Evolutionary conservation across 1,140 invertebrate genomes (phyloP), one percentile per base, ranked within the genome.

Genomic region (Lordiphosa clarofinis): DNA sequence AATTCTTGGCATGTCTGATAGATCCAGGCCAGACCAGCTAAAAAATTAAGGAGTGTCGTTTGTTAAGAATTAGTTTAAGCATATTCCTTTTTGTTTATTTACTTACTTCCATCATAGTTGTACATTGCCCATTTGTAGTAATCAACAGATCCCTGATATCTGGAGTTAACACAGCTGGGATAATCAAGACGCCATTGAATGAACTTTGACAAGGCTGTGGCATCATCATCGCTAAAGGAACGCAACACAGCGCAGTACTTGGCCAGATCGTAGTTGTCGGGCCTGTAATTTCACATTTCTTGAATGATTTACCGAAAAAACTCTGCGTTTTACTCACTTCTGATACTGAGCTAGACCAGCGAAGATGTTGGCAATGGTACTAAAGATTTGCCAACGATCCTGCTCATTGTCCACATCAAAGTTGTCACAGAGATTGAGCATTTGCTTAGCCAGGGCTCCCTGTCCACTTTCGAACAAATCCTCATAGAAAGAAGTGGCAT

Each of bases 1-100:
- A 92, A 95, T 86, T 95, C 94, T 9, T 90, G 92, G 87, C 94
- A 95, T 0, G 93, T 94, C 84, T 95, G 94, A 73, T 93, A 94
- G 5, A 87, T 89, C 94, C 94, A 95, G 1, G 59, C 55, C 12
- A 84, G 43, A 42, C 44, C 65, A 39, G 48, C 78, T 81, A 19
- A 38, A 33, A 21, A 31, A 8, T 1, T 1, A 8, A 28, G 24
- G 4, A 1, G 1, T 2, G 6, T 6, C 5, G 24, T 28, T 28
- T 1, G 1, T 1, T 8, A 1, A 36, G 53, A 40, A 15, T 15
- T 7, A 24, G 6, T 4, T 3, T n/a, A n/a, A 10, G 4, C 5
- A 1, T 12, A 9, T 10, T 28, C 1, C 1, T 4, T 36, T 15
- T 21, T 1, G 11, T 5, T 13, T 1, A 1, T 3, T 10, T 5